Conservation (phyloP, 2,797 vertebrate species). For the Alosa sapidissima region DNA sequence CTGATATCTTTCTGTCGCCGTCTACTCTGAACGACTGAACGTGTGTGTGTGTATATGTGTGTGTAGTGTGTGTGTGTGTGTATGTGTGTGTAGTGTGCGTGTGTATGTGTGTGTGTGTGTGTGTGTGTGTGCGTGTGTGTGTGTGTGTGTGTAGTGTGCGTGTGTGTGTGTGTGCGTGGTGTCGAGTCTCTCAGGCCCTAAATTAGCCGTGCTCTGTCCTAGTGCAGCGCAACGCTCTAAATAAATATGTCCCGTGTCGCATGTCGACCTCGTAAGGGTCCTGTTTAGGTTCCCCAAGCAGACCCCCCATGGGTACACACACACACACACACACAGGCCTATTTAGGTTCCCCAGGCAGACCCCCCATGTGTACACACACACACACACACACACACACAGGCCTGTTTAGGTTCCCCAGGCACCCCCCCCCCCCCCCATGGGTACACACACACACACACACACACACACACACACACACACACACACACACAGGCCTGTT, state of each 20-base stretch:
- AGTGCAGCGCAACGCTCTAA: not conserved
- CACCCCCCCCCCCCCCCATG: too few species aligned
- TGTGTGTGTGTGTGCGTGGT: not conserved
- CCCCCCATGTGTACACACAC: too few species aligned
- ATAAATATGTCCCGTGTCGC: slow-evolving; percentile 5
- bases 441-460: not conserved
- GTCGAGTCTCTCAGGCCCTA: slow-evolving; percentile 2
- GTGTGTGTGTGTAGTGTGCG: not conserved
- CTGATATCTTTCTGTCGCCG: not conserved
- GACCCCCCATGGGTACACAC: not conserved
- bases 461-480: not conserved
- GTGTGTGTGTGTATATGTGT: too few species aligned
- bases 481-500: too few species aligned
- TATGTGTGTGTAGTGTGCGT: too few species aligned
- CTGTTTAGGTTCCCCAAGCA: not conserved
- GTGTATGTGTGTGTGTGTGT: too few species aligned
- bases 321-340: not conserved
- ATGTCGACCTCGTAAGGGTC: not conserved
- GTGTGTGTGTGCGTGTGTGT: too few species aligned
- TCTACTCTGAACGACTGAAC: not conserved
- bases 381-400: not conserved
- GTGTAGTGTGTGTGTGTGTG: too few species aligned
- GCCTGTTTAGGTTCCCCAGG: too few species aligned
- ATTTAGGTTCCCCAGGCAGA: too few species aligned
- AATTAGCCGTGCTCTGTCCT: not conserved